Conservation (phyloP, 1,140 invertebrate species). For the Drosophila kikkawai region DNA sequence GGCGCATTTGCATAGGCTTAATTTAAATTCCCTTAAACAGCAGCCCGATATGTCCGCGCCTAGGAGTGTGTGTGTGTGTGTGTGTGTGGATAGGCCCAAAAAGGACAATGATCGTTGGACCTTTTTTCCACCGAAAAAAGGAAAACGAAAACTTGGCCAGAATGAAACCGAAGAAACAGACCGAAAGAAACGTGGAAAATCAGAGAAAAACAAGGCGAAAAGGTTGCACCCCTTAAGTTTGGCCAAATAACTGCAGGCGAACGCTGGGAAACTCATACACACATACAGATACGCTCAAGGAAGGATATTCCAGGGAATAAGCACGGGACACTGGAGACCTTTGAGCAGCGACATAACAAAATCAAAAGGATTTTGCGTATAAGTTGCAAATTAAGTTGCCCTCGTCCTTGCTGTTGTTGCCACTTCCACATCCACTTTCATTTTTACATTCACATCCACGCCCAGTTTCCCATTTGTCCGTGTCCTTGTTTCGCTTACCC, state of each 20-base stretch:
- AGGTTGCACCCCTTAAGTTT: conserved; percentile 73
- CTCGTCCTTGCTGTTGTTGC: conserved; percentile 12
- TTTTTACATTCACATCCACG: conserved; percentile 19
- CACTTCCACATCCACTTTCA: conserved; percentile 2
- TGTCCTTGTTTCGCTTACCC: conserved; percentile 36
- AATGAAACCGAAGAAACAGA: conserved; percentile 26
- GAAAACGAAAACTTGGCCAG: conserved; percentile 41
- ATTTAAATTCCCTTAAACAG: conserved; percentile 82
- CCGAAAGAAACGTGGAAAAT: conserved; percentile 38
- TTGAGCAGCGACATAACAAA: conserved; percentile 69
- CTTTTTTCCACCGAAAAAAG: conserved; percentile 54
- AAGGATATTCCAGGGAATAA: conserved; percentile 17
- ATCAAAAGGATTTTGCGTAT: conserved; percentile 82
- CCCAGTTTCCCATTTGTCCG: conserved; percentile 40
- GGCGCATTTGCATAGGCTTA: conserved; percentile 82
- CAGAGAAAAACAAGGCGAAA: conserved; percentile 46
- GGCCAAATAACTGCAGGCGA: conserved; percentile 80
- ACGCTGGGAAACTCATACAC: conserved; percentile 47
- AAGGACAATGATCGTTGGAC: conserved; percentile 73
- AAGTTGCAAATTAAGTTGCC: conserved; percentile 83
- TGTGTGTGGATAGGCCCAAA: conserved; percentile 39
- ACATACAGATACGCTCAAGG: conserved; percentile 42
- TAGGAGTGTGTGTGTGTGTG: background rate
- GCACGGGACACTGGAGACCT: conserved; percentile 35
- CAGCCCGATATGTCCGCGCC: conserved; percentile 37